Base-by-base conservation (phyloP, 1,140 invertebrate species). In the Diprion similis region DNA sequence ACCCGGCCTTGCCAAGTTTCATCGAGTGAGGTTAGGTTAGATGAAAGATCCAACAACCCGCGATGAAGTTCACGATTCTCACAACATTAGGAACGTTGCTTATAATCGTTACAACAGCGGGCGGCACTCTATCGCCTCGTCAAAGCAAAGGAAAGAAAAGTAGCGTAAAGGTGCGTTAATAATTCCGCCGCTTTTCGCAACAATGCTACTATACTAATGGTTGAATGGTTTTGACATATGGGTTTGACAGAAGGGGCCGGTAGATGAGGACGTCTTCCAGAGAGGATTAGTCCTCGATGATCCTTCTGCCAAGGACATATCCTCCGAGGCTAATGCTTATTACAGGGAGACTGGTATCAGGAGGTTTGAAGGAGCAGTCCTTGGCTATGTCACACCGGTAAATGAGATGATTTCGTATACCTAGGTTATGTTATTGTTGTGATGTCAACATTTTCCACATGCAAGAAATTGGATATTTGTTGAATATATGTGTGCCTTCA, bases 351-450 rank as follows among this genome's bases (percentile, higher is more conserved):
- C 91, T 9, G 87, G 89, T 7, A 77, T 88, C 0, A 90, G 91
- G 77, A 90, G 91, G 78, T 95, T 95, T 84, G 89, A 91, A 74
- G 93, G 92, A 37, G 88, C 92, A 15, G 92, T 95, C 24, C 87
- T 98, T 46, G 97, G 95, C 71, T 98, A 96, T 87, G 95, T 98
- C 64, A 98, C 97, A 71, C 96, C 96, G 46, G 96, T 97, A 89
- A 91, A 90, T 90, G 73, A 72, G 72, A 64, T 70, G 70, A 70
- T 70, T 68, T 13, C 59, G 66, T 17, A 72, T 71, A 72, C 66
- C 71, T 72, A 66, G 71, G 24, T 70, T 78, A 72, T 51, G 10
- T 64, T 47, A 9, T 24, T 70, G 17, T 70, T 73, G 24, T 37
- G 2, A 37, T 37, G 24, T 37, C 24, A 37, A 1, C 24, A 37